phyloP scores from a whole-genome alignment of 1,140 invertebrate genomes.

The Helicoverpa zea region DNA sequence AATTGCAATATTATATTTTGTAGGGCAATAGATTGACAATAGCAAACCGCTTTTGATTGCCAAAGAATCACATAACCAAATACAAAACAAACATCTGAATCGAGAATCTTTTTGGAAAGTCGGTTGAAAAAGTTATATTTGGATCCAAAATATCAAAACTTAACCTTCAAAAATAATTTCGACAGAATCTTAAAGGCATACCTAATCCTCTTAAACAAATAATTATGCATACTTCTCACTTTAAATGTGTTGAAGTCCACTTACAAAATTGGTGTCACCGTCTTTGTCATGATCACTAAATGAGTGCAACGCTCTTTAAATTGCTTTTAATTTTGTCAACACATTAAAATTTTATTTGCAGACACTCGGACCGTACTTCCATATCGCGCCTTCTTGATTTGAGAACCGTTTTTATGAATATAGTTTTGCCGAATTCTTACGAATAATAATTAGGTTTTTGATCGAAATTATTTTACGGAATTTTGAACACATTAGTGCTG shows the following conservation, averaged over 20 bases:
- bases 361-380: background rate
- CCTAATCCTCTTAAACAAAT: background rate
- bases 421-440: background rate
- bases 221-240: background rate
- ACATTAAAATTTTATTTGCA: slow-evolving; percentile 27
- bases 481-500: background rate
- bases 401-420: slow-evolving; percentile 7
- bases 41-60: no score
- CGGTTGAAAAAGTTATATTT: no score
- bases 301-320: slow-evolving; percentile 28
- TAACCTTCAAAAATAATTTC: no score
- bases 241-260: slow-evolving; percentile 7
- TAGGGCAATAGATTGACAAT: no score
- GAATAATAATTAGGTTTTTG: background rate
- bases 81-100: no score
- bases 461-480: background rate
- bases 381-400: background rate
- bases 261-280: slow-evolving; percentile 15
- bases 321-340: slow-evolving; percentile 41
- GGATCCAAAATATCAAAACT: no score
- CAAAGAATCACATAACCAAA: no score
- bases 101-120: no score
- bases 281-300: slow-evolving; percentile 30
- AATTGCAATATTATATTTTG: no score
- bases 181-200: background rate